Evolutionary conservation across 2,888 invertebrate species (phyloP).

Genomic region (Chironomus tentans): DNA sequence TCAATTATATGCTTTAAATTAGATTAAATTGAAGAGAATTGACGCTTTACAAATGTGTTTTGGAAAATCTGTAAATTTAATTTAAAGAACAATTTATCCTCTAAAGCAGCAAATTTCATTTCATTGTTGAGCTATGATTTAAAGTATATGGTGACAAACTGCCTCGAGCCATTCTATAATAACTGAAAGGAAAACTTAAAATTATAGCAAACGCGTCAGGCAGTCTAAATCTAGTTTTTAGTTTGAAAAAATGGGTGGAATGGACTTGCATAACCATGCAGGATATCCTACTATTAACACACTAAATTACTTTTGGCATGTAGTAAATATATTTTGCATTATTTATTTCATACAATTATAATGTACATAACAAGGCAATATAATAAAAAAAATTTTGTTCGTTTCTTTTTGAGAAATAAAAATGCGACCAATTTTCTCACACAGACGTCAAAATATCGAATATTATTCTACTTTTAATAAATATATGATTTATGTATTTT

Average conservation of each 20-base stretch:
- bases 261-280: neutral
- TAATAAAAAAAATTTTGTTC: neutral
- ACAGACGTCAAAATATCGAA: neutral
- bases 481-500: no score
- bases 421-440: neutral
- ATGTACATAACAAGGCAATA: slow-evolving; percentile 11
- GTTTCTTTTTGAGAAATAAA: neutral
- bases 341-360: slow-evolving; percentile 4
- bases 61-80: neutral
- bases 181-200: neutral
- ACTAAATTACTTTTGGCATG: neutral
- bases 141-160: neutral
- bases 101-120: neutral
- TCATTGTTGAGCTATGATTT: neutral
- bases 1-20: neutral
- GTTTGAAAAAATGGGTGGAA: neutral
- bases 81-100: neutral
- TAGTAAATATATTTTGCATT: slow-evolving; percentile 12
- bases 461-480: no score
- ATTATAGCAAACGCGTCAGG: neutral
- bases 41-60: neutral
- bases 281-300: neutral
- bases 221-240: neutral
- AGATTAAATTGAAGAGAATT: neutral
- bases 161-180: neutral